phyloP scores from a whole-genome alignment of 2,888 invertebrate genomes.

The Pandemis heparana region DNA sequence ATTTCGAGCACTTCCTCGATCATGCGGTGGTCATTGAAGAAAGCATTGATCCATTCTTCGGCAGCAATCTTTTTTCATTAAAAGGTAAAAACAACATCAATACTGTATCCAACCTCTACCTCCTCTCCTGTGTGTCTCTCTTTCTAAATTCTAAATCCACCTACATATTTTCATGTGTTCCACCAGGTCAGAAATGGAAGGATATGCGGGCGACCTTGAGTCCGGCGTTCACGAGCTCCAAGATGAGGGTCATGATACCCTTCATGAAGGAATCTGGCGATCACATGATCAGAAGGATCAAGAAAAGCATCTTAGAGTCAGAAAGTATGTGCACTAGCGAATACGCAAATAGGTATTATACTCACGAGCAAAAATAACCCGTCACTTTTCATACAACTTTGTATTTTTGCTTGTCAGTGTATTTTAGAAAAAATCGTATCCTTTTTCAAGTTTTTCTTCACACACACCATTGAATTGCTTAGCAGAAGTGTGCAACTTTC shows the following conservation, averaged over 20 bases:
- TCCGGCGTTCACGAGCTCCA: slow-evolving; percentile 79
- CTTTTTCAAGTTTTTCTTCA: too few species aligned
- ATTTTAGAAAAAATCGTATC: too few species aligned
- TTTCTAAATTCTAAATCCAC: too few species aligned
- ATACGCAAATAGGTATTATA: too few species aligned
- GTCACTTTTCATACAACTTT: too few species aligned
- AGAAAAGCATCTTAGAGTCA: slow-evolving; percentile 52
- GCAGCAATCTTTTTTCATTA: slow-evolving; percentile 75
- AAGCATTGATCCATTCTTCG: slow-evolving; percentile 76
- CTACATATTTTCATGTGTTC: too few species aligned
- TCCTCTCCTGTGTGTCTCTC: too few species aligned
- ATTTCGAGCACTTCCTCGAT: slow-evolving; percentile 83
- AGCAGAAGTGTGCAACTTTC: too few species aligned
- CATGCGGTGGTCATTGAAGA: slow-evolving; percentile 68
- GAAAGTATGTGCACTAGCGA: slow-evolving; percentile 43
- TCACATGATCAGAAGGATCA: slow-evolving; percentile 60
- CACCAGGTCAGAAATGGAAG: slow-evolving; percentile 58
- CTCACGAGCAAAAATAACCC: too few species aligned
- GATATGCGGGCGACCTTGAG: slow-evolving; percentile 72
- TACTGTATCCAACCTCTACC: neutral
- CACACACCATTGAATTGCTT: too few species aligned
- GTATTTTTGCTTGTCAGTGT: too few species aligned
- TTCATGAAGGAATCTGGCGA: slow-evolving; percentile 68
- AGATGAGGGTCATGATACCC: slow-evolving; percentile 71
- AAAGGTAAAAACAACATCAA: slow-evolving; percentile 60